A percentile compares a stretch with the other conserved stretches of the same genome.
Evolutionary conservation across 2,113 vertebrate genomes (phyloP).

Genomic region (Macrotis lagotis): DNA sequence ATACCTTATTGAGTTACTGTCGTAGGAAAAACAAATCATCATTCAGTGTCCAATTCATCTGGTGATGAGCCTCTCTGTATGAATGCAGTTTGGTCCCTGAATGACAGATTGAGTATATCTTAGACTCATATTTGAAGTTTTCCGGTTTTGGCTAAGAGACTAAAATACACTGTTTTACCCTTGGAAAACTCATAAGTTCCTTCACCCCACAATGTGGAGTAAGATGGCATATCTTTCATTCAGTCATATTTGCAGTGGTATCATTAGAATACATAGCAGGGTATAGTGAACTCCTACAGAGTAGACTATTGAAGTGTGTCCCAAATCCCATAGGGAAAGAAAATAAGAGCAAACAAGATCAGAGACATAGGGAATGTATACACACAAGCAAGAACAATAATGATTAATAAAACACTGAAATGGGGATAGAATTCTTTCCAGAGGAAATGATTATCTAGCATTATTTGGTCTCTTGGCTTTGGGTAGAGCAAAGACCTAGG

Average conservation of each 20-base stretch:
- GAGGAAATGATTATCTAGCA: neutral
- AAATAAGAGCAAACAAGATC: neutral
- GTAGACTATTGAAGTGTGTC: neutral
- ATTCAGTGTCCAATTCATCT: neutral
- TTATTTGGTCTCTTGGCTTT: neutral
- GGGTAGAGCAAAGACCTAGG: neutral
- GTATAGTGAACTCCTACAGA: neutral
- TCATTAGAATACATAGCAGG: neutral
- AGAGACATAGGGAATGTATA: neutral
- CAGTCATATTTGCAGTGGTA: conserved; percentile 23
- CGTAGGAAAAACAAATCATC: neutral
- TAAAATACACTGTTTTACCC: neutral
- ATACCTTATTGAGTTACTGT: neutral
- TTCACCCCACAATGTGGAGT: neutral
- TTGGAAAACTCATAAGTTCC: neutral
- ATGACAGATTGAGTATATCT: neutral
- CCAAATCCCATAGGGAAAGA: neutral
- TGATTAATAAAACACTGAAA: neutral
- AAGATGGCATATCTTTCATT: neutral
- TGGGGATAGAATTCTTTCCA: neutral
- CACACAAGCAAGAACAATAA: neutral
- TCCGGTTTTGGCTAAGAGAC: neutral
- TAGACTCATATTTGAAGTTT: neutral
- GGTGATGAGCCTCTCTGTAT: neutral
- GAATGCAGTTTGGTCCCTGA: neutral